These are phyloP conservation scores for Rhagonycha lutea DNA, from an alignment of 2,888 invertebrate species.

Conservation along the genomic window DNA sequence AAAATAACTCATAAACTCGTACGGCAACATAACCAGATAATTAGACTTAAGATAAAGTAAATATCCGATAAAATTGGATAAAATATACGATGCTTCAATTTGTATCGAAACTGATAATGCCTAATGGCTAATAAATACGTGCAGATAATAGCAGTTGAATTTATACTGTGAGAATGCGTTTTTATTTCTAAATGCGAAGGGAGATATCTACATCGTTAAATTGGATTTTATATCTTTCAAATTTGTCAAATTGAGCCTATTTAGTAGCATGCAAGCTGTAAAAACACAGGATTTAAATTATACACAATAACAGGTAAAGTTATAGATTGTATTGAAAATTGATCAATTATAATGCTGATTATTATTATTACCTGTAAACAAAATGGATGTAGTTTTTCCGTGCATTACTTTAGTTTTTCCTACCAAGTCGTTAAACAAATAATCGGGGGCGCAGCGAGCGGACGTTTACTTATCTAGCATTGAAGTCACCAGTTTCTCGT, in stretches of 20 bases:
- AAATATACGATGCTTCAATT: constrained; percentile 37
- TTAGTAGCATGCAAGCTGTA: neutral
- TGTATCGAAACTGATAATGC: constrained; percentile 34
- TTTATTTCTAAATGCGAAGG: constrained; percentile 23
- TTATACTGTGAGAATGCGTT: constrained; percentile 24
- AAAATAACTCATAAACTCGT: constrained; percentile 37
- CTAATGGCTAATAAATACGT: constrained; percentile 35
- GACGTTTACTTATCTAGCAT: constrained; percentile 26
- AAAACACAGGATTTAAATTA: neutral
- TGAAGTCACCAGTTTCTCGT: constrained; percentile 24
- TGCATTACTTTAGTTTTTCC: neutral
- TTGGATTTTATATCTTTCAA: constrained; percentile 10
- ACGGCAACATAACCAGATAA: constrained; percentile 37
- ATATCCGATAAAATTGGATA: constrained; percentile 33
- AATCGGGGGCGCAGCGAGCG: constrained; percentile 18
- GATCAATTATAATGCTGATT: neutral
- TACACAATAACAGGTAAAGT: neutral
- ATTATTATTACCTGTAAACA: neutral
- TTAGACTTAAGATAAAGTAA: constrained; percentile 33
- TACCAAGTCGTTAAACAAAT: constrained; percentile 14
- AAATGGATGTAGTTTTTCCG: neutral
- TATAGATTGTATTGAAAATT: neutral
- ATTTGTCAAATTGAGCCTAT: constrained; percentile 7
- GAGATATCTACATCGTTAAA: constrained; percentile 13
- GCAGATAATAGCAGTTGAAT: constrained; percentile 28